Conservation (phyloP, 1,140 invertebrate genomes). For the Achatina immaculata region DNA sequence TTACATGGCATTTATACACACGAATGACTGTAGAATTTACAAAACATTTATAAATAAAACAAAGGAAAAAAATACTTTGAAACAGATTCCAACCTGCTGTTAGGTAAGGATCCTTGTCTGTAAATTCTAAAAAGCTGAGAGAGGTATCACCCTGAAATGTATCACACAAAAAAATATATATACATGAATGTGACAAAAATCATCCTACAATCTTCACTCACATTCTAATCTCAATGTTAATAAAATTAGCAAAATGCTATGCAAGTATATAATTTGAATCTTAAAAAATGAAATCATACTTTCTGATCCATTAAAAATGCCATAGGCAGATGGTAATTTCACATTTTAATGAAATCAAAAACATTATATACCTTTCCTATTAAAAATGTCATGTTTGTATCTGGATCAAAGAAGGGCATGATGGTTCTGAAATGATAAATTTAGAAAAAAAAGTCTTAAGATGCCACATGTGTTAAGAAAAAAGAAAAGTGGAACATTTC, state of each 20-base stretch:
- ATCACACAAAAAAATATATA: neutral
- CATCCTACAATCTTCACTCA: too few species aligned
- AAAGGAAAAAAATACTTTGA: too few species aligned
- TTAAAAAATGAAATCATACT: neutral
- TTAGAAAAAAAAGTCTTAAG: too few species aligned
- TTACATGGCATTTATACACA: too few species aligned
- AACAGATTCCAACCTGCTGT: constrained; percentile 51
- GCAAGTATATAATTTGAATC: neutral
- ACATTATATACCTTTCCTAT: constrained; percentile 80
- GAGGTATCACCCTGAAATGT: constrained; percentile 62
- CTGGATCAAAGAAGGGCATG: constrained; percentile 90
- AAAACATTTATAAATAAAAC: too few species aligned
- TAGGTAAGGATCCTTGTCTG: constrained; percentile 61
- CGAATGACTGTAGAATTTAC: too few species aligned
- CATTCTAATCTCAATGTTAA: neutral
- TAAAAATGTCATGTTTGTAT: constrained; percentile 94
- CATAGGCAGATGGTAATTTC: neutral
- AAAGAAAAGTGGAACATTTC: constrained; percentile 12
- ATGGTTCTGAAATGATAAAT: constrained; percentile 76
- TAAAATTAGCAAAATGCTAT: constrained; percentile 24
- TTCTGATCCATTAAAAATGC: too few species aligned
- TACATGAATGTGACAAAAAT: too few species aligned
- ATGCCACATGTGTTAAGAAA: too few species aligned
- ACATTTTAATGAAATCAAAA: neutral
- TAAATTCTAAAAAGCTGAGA: constrained; percentile 63